Conservation (phyloP, 2,888 invertebrate genomes). For the Heliconius erato region DNA sequence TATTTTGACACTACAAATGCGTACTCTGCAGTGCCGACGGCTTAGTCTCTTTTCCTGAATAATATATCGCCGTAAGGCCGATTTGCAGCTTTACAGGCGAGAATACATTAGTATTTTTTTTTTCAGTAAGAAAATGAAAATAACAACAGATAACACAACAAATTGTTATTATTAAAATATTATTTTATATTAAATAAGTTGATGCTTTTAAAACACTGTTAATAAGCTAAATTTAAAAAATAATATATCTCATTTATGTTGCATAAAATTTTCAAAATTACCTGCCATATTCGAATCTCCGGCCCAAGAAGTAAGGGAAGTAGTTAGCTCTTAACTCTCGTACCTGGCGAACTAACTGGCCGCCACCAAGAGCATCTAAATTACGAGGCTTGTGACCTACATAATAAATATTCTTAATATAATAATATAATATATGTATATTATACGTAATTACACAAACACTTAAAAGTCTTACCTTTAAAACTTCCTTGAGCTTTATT, state of each 20-base stretch:
- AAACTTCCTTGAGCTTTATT: constrained; percentile 25
- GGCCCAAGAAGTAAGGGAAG: constrained; percentile 66
- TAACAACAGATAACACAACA: background rate
- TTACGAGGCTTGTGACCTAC: constrained; percentile 78
- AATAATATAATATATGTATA: background rate
- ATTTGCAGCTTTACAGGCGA: constrained; percentile 25
- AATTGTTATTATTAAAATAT: background rate
- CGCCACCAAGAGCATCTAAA: constrained; percentile 73
- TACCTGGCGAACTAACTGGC: constrained; percentile 73
- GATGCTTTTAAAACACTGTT: background rate
- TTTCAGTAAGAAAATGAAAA: background rate
- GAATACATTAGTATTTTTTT: background rate
- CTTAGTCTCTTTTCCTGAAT: constrained; percentile 35
- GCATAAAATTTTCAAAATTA: constrained; percentile 50
- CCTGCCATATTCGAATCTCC: constrained; percentile 66
- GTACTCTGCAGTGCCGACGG: constrained; percentile 13
- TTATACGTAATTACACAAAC: constrained; percentile 20
- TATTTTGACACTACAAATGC: constrained; percentile 24
- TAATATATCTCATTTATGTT: too few relatives aligned
- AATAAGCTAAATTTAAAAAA: too few relatives aligned
- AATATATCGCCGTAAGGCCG: constrained; percentile 33
- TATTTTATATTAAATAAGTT: background rate
- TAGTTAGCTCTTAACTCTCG: constrained; percentile 67
- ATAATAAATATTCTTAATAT: constrained; percentile 28
- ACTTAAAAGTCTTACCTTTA: constrained; percentile 51